Conservation (phyloP, 2,888 invertebrate genomes). For the Opisthograptis luteolata region DNA sequence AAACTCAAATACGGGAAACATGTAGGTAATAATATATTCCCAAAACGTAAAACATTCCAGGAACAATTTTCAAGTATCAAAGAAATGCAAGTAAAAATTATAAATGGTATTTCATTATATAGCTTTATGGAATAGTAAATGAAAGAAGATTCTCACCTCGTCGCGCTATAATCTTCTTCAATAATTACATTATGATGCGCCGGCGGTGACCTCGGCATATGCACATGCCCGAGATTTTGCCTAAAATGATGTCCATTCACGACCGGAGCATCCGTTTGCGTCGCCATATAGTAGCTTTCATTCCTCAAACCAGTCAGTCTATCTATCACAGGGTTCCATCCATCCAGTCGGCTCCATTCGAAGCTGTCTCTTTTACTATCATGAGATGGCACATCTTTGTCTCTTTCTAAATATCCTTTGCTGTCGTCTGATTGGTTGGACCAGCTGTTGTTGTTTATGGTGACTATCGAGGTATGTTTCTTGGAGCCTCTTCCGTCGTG, state of each 20-base stretch:
- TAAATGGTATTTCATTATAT: too few relatives aligned
- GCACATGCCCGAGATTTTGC: slow-evolving; percentile 69
- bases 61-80: too few relatives aligned
- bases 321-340: slow-evolving; percentile 95
- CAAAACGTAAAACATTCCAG: too few relatives aligned
- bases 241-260: slow-evolving; percentile 77
- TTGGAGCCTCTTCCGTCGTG: slow-evolving; percentile 63
- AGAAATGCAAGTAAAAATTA: too few relatives aligned
- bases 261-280: slow-evolving; percentile 84
- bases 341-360: slow-evolving; percentile 85
- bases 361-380: slow-evolving; percentile 82
- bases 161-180: slow-evolving; percentile 84
- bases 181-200: slow-evolving; percentile 86
- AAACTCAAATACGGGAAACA: too few relatives aligned
- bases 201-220: slow-evolving; percentile 75
- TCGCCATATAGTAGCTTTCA: slow-evolving; percentile 96
- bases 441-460: slow-evolving; percentile 81
- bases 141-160: too few relatives aligned
- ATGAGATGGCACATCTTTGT: slow-evolving; percentile 76
- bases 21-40: too few relatives aligned
- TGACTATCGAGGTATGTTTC: slow-evolving; percentile 78
- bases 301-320: slow-evolving; percentile 92
- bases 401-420: slow-evolving; percentile 77
- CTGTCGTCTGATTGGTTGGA: slow-evolving; percentile 80
- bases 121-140: too few relatives aligned